A percentile compares a stretch with the other conserved stretches of the same genome.
Conservation (phyloP, 2,888 invertebrate species). For the Tipula confusa region DNA sequence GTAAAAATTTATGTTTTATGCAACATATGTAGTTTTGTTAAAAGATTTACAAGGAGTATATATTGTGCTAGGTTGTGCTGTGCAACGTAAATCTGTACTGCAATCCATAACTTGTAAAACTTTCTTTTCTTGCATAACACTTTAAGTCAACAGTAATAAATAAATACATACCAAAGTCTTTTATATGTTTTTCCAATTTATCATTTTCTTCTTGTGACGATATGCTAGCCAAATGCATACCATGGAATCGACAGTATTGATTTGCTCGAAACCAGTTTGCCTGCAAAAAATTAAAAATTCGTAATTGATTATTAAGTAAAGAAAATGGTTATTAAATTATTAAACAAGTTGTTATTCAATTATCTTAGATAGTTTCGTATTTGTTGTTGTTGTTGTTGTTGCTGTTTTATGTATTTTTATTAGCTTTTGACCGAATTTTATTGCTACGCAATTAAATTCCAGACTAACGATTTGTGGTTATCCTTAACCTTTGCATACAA, state of each 20-base stretch:
- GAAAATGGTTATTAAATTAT: background rate
- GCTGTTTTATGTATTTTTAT: too few relatives aligned
- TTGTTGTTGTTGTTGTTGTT: background rate
- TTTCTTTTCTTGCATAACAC: background rate
- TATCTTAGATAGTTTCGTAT: background rate
- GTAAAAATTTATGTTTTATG: too few relatives aligned
- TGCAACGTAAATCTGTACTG: background rate
- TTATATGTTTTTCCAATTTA: constrained; percentile 82
- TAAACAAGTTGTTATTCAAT: background rate
- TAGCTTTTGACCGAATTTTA: background rate
- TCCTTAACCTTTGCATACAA: background rate
- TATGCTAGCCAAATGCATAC: constrained; percentile 88
- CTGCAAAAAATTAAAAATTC: constrained; percentile 55
- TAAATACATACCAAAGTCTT: constrained; percentile 69
- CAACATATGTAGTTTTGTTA: too few relatives aligned
- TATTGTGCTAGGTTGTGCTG: background rate
- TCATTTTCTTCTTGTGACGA: constrained; percentile 87
- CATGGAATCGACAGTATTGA: constrained; percentile 88
- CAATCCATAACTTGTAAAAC: background rate
- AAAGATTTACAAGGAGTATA: too few relatives aligned
- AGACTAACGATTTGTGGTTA: background rate
- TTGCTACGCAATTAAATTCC: background rate
- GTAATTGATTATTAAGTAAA: too few relatives aligned
- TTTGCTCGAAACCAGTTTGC: constrained; percentile 91
- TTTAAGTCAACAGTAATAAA: constrained; percentile 21